Base-by-base conservation (phyloP, 2,888 invertebrate species). In the Parnassius orleans region DNA sequence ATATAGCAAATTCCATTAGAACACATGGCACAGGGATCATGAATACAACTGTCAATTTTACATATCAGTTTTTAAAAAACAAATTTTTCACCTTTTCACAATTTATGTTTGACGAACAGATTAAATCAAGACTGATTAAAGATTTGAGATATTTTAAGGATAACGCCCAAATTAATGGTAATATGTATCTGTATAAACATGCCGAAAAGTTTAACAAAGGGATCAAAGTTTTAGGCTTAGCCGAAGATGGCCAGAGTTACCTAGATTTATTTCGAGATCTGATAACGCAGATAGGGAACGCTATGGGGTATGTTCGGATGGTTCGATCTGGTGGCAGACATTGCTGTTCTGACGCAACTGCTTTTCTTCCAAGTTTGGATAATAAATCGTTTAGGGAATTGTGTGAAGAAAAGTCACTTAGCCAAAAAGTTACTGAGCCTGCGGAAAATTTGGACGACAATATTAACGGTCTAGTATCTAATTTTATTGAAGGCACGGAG, bases 21-120 rank as follows among this genome's bases (percentile, higher is more conserved):
- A 98, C 98, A 0, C 99, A 99, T 79, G 99, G 99, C 43, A 96
- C 96, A 10, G 99, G 99, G 9, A 97, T 99, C 66, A 97, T 98
- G 94, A 98, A 97, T 77, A 98, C 98, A 0, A 97, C 98, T 0
- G 98, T 95, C 68, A 98, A 98, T 80, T 97, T 96, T 73, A 96
- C 97, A 0, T 98, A 98, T 86, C 98, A 98, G 86, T 99, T 98
- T 86, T 90, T 99, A 68, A 94, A 97, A 69, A 96, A 97, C 72
- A 98, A 99, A 83, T 96, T 99, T 76, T 96, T 96, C 73, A 95
- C 96, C 1, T 98, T 99, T 81, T 99, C 99, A 0, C 98, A 99
- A 84, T 99, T 99, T 81, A 94, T 99, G 84, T 99, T 96, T 79
- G 99, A 99, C 80, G 99, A 99, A 84, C 98, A 98, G 77, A 98